Evolutionary conservation across 2,113 vertebrate species (phyloP).

Genomic region (Hemicordylus capensis): DNA sequence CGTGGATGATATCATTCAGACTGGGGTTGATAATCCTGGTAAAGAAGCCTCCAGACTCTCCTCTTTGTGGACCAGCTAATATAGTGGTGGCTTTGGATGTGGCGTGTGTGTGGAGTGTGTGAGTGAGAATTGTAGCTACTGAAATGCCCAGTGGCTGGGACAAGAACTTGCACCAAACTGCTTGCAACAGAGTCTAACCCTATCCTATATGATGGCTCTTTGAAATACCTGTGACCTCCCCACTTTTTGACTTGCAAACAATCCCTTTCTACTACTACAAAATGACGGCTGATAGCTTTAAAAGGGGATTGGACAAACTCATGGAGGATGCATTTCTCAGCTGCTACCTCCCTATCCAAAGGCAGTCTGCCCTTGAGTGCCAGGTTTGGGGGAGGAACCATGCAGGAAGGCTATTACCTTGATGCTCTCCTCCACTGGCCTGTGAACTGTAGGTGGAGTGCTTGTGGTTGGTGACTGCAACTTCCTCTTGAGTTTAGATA

Average conservation of each 20-base stretch:
- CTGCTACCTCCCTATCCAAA: neutral
- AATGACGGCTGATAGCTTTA: neutral
- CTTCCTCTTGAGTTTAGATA: neutral
- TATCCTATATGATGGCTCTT: neutral
- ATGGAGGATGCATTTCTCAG: no score
- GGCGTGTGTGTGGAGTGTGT: conserved; percentile 6
- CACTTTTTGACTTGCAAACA: neutral
- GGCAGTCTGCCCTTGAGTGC: no score
- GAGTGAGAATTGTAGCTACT: neutral
- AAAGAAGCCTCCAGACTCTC: conserved; percentile 67
- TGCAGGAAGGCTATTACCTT: neutral
- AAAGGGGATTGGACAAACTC: neutral
- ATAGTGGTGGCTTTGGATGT: conserved; percentile 55
- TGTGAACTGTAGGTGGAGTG: no score
- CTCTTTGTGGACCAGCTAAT: conserved; percentile 55
- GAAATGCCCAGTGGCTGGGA: neutral
- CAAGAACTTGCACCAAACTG: neutral
- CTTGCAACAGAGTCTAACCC: neutral
- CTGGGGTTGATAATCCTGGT: conserved; percentile 88
- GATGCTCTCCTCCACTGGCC: neutral
- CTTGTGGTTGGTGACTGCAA: no score
- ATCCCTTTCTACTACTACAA: neutral
- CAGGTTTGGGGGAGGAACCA: neutral
- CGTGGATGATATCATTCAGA: conserved; percentile 83
- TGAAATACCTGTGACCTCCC: neutral